These are phyloP conservation scores for Harpagifer antarcticus DNA, from an alignment of 2,797 vertebrate species.

Conservation along the genomic window DNA sequence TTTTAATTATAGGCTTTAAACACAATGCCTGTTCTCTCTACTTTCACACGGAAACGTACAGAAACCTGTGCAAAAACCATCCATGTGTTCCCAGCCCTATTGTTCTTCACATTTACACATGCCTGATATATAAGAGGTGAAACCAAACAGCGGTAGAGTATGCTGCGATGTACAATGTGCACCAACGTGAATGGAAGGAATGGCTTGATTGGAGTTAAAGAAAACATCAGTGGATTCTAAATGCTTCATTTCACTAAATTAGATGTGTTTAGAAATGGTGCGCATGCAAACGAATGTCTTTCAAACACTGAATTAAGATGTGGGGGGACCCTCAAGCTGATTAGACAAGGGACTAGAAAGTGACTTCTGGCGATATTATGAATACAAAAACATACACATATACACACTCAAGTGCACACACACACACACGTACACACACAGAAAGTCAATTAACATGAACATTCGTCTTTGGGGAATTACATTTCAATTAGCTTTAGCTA, in stretches of 20 bases:
- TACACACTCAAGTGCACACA: slow-evolving; percentile 21
- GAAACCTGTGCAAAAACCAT: slow-evolving; percentile 17
- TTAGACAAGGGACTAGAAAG: slow-evolving; percentile 75
- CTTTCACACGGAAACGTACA: slow-evolving; percentile 47
- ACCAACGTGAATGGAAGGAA: slow-evolving; percentile 1
- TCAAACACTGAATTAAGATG: slow-evolving; percentile 73
- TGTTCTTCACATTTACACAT: slow-evolving; percentile 31
- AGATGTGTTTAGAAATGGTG: slow-evolving; percentile 48
- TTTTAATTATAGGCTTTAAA: slow-evolving; percentile 64
- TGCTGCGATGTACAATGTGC: slow-evolving; percentile 29
- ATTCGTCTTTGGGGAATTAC: slow-evolving; percentile 81
- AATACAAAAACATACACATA: slow-evolving; percentile 53
- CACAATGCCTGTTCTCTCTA: slow-evolving; percentile 20
- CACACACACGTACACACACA: slow-evolving; percentile 13
- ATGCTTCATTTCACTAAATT: slow-evolving; percentile 46
- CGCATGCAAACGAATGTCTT: slow-evolving; percentile 53
- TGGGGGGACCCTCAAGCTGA: slow-evolving; percentile 63
- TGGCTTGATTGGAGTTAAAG: slow-evolving; percentile 17
- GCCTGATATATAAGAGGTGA: slow-evolving; percentile 12
- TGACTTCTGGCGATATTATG: slow-evolving; percentile 67
- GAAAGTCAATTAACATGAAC: slow-evolving; percentile 81
- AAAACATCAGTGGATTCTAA: slow-evolving; percentile 38
- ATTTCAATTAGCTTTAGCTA: slow-evolving; percentile 83
- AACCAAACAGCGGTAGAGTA: slow-evolving; percentile 21
- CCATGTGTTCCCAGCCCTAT: slow-evolving; percentile 15